phyloP scores from a whole-genome alignment of 2,888 invertebrate genomes.

The Lasiommata megera region DNA sequence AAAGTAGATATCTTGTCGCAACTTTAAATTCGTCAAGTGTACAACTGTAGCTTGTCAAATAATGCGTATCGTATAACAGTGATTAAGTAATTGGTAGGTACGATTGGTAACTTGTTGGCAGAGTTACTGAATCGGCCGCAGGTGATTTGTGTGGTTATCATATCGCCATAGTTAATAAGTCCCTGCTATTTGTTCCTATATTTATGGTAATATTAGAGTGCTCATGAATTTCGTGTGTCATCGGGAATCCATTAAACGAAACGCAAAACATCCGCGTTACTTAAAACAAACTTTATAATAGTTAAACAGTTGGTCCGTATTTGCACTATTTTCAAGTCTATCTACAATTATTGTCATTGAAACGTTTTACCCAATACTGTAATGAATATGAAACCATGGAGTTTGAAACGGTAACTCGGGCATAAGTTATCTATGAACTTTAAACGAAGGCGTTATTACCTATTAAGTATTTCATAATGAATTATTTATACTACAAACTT shows the following conservation, averaged over 20 bases:
- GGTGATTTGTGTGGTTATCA: too few relatives aligned
- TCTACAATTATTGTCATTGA: slow-evolving; percentile 15
- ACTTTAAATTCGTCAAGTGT: too few relatives aligned
- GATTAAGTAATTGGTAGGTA: too few relatives aligned
- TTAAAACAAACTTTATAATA: slow-evolving; percentile 1
- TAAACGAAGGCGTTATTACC: not conserved
- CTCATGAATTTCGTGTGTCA: not conserved
- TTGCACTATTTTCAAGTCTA: slow-evolving; percentile 13
- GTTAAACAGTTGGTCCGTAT: slow-evolving; percentile 15
- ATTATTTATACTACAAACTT: not conserved
- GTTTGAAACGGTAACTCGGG: not conserved
- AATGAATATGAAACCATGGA: slow-evolving; percentile 3
- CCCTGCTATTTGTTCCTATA: too few relatives aligned
- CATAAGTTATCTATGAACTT: not conserved
- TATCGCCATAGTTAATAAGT: too few relatives aligned
- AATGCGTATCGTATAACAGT: too few relatives aligned
- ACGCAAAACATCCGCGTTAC: not conserved
- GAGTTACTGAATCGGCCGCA: too few relatives aligned
- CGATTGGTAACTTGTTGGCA: too few relatives aligned
- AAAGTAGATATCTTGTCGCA: too few relatives aligned
- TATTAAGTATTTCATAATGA: not conserved
- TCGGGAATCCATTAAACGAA: not conserved
- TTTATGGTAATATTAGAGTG: not conserved
- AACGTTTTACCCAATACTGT: not conserved
- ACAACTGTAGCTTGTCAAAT: too few relatives aligned